Base-by-base conservation (phyloP, 35 echinoderm and acorn worm species). In the Lytechinus variegatus region DNA sequence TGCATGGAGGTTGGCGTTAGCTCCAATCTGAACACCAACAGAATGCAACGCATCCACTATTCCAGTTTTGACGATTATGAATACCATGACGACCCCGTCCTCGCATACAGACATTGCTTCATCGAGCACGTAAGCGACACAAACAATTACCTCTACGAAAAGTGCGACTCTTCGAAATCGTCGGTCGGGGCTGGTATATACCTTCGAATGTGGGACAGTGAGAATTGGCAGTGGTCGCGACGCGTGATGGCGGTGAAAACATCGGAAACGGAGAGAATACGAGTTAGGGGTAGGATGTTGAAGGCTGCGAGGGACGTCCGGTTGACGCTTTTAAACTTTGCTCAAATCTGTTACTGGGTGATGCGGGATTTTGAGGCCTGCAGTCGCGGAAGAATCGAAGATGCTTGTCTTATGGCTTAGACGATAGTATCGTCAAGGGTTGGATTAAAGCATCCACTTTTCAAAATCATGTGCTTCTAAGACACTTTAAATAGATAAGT, bases 321-420 rank as follows among this genome's bases (percentile, higher is more conserved):
- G 27, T 93, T 99, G 52, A 99, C 98, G 1, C 97, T 97, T 4
- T 61, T 99, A 24, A 99, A 99, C 90, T 99, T 97, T 58, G 98
- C 96, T 87, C 98, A 99, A 72, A 97, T 99, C 27, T 99, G 98
- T 91, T 98, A 96, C 58, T 99, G 98, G 98, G 89, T 97, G 86
- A 99, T 97, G 11, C 95, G 98, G 8, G 96, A 96, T 28, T 99
- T 97, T 61, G 97, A 97, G 24, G 88, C 95, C 27, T 99, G 98
- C 71, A 95, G 92, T 27, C 92, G 92, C 5, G 92, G 92, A 4
- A 93, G 92, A 24, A 93, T 93, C 12, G 53, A 93, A 44, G 92
- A 93, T 93, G 92, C 92, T 53, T 93, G 92, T 55, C 88, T 90
- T 54, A 90, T 90, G 88, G 27, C 88, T 52, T 90, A 90, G 28